Evolutionary conservation across 2,797 vertebrate species (phyloP), one percentile per base, ranked within the genome.

Genomic region (Hoplostethus atlanticus): DNA sequence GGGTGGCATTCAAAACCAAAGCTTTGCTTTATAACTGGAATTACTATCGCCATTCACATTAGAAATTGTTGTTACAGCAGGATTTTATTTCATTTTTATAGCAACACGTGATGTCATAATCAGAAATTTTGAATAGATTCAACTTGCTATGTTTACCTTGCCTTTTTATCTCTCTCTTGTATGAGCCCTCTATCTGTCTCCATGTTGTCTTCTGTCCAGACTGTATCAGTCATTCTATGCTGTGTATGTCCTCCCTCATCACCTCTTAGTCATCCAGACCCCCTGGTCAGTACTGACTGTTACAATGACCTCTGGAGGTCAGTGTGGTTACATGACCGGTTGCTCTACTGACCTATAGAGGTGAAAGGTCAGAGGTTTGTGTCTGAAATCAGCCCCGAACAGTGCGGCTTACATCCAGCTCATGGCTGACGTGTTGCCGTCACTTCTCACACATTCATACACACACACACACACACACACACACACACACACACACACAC

Each of bases 261-360:
- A 47, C 28, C n/a, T 30, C 0, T 2, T 21, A 9, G 13, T 50
- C 40, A 64, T 38, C 7, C 51, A 53, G 30, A 75, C 50, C 34
- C 31, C 15, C 53, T 61, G 51, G 7, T 64, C 50, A 51, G 42
- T 30, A 61, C 59, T 9, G 21, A 50, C 55, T 60, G 42, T 30
- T 64, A 28, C 2, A 73, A 4, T 3, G 6, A 60, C 15, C 21
- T 25, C 12, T 61, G 6, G 48, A 28, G 55, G 25, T 28, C 50
- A 42, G 10, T 40, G 1, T 34, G 38, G 47, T 52, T 60, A 7
- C 30, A 38, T 21, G 10, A 30, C 36, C 4, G 59, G 59, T 38
- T 76, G 58, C 68, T 72, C 52, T 66, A 42, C 80, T 73, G 77
- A 73, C 69, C 72, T 46, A 68, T 70, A 53, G 58, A 68, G 73